phyloP scores from a whole-genome alignment of 1,140 invertebrate species.

The Bemisia tabaci region DNA sequence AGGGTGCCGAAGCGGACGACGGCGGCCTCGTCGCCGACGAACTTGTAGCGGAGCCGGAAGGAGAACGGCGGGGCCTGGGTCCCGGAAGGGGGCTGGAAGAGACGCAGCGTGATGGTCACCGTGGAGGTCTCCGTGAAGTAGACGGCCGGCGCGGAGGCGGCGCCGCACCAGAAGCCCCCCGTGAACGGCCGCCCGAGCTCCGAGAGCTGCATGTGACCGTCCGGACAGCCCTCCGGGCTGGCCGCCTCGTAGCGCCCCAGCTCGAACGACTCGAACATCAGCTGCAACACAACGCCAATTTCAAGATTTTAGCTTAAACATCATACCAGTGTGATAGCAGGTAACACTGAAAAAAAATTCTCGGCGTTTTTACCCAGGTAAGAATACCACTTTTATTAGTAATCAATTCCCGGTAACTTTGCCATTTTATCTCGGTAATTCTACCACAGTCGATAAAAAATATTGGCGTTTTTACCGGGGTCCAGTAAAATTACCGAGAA shows the following conservation, averaged over 20 bases:
- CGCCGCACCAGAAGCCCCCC: slow-evolving; percentile 70
- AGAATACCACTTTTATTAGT: no score
- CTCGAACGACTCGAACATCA: slow-evolving; percentile 70
- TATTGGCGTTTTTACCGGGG: no score
- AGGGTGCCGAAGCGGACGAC: slow-evolving; percentile 59
- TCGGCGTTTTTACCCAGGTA: no score
- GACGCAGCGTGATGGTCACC: slow-evolving; percentile 55
- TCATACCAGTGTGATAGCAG: no score
- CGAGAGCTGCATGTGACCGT: slow-evolving; percentile 69
- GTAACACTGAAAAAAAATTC: no score
- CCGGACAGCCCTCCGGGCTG: slow-evolving; percentile 48
- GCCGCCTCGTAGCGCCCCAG: slow-evolving; percentile 53
- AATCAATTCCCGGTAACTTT: no score
- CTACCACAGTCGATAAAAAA: no score
- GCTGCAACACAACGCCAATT: slow-evolving; percentile 39
- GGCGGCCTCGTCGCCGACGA: slow-evolving; percentile 54
- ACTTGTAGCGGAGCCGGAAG: slow-evolving; percentile 62
- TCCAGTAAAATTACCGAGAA: no score
- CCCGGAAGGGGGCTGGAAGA: slow-evolving; percentile 45
- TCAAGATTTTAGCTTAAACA: no score
- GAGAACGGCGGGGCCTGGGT: slow-evolving; percentile 45
- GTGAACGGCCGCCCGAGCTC: slow-evolving; percentile 68
- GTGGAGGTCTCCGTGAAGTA: slow-evolving; percentile 76
- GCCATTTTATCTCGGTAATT: no score
- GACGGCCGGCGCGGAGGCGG: slow-evolving; percentile 53